Evolutionary conservation across 53 echinoderm and acorn worm species (phyloP), one percentile per base, ranked within the genome.

Genomic region (Arbacia lixula): DNA sequence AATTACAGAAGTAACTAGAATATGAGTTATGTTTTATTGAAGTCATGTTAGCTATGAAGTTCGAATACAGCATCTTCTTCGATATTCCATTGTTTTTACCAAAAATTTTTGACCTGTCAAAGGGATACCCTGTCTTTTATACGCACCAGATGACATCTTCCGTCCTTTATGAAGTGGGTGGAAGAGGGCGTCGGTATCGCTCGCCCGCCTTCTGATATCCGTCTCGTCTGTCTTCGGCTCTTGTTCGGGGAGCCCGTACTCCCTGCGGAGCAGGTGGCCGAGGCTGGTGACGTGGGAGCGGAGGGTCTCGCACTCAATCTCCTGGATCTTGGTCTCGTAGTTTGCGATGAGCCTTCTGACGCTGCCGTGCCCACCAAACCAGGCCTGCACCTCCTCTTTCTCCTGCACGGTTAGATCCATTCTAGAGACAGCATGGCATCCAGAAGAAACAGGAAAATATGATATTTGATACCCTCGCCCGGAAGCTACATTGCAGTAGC

Each of bases 321-420:
- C 42, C 20, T 81, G 32, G 39, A 81, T 63, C 82, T 60, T 81
- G 10, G 41, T 26, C 62, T 81, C 82, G 30, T 63, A 81, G 34
- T 63, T 34, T 31, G 11, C 19, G 14, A 81, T 63, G 41, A 81
- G 64, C 46, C 63, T 81, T 3, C 50, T 62, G 17, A 81, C 82
- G 24, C 82, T 81, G 63, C 82, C 82, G 33, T 81, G 82, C 0
- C 82, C 64, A 14, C 82, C 82, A 33, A 81, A 81, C 82, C 82
- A 81, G 32, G 42, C 46, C 50, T 81, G 62, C 1, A 63, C 82
- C 20, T 81, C 82, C 3, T 81, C 46, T 8, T 46, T 63, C 49
- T 81, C 82, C 0, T 61, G 41, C 17, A 28, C 26, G 17, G 82
- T 81, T 11, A 81, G 82, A 63, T 81, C 82, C 46, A 81, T 41